Percentiles rank a stretch among this genome's conserved stretches.
These are phyloP conservation scores for Mizuhopecten yessoensis DNA, from an alignment of 1,140 invertebrate species.

Conservation along the genomic window DNA sequence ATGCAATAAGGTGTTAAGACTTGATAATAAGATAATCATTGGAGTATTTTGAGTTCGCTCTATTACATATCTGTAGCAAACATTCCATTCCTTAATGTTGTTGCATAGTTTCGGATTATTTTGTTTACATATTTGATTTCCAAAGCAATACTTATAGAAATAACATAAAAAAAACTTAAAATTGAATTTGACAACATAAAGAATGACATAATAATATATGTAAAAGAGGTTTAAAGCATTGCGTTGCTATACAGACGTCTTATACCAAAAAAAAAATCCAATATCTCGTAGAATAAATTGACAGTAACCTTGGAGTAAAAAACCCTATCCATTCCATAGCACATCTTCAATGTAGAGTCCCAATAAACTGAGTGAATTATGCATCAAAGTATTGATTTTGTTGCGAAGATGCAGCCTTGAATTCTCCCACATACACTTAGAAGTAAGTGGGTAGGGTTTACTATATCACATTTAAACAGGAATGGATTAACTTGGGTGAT, in stretches of 20 bases:
- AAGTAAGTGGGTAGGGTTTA: neutral
- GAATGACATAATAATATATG: too few relatives aligned
- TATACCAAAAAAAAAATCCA: too few relatives aligned
- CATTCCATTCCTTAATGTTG: too few relatives aligned
- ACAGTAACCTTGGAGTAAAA: neutral
- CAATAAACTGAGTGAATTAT: neutral
- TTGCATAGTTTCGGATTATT: too few relatives aligned
- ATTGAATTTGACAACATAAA: too few relatives aligned
- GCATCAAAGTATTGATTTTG: neutral
- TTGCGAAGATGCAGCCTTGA: neutral
- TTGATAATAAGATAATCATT: neutral
- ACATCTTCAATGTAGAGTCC: neutral
- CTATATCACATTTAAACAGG: neutral
- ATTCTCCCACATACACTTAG: neutral
- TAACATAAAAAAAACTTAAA: too few relatives aligned
- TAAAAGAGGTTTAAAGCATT: too few relatives aligned
- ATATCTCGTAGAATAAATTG: neutral
- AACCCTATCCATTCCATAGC: neutral
- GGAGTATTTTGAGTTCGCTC: neutral
- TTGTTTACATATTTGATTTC: too few relatives aligned
- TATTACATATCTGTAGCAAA: too few relatives aligned
- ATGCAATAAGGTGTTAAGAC: neutral
- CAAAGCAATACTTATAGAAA: too few relatives aligned
- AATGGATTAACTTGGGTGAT: neutral
- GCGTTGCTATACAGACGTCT: too few relatives aligned